These are phyloP conservation scores for Aix galericulata DNA, from an alignment of 2,113 vertebrate species.

Conservation along the genomic window DNA sequence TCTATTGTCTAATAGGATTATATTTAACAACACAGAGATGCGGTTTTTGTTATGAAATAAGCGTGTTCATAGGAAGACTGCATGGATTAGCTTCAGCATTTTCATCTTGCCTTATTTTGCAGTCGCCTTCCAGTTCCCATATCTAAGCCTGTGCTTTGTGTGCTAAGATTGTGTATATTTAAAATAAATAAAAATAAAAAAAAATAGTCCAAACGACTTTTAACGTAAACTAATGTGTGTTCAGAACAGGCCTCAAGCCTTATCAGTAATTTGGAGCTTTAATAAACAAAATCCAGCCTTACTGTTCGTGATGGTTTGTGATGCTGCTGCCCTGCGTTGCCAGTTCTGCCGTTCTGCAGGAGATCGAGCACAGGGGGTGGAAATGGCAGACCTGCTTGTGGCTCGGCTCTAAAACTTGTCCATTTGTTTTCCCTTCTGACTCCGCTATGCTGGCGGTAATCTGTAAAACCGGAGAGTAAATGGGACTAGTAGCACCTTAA, in stretches of 20 bases:
- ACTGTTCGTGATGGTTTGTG: not conserved
- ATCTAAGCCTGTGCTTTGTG: not conserved
- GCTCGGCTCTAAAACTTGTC: not conserved
- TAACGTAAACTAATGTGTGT: too few relatives aligned
- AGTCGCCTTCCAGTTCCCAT: not conserved
- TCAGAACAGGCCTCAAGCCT: not conserved
- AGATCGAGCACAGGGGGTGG: not conserved
- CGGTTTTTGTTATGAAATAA: not conserved
- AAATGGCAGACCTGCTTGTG: not conserved
- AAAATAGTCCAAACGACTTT: not conserved
- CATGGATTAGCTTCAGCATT: not conserved
- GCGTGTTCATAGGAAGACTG: not conserved
- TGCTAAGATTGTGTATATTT: not conserved
- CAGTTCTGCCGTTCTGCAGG: not conserved
- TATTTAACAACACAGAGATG: not conserved
- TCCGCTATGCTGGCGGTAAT: not conserved
- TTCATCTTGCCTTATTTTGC: not conserved
- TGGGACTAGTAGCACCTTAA: not conserved
- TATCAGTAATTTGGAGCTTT: not conserved
- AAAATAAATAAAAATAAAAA: too few relatives aligned
- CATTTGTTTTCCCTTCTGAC: not conserved
- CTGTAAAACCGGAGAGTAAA: not conserved
- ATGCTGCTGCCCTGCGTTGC: not conserved
- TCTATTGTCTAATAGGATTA: not conserved
- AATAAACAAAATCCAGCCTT: not conserved